Base-by-base conservation (phyloP, 2,797 vertebrate species). In the Choloepus didactylus region DNA sequence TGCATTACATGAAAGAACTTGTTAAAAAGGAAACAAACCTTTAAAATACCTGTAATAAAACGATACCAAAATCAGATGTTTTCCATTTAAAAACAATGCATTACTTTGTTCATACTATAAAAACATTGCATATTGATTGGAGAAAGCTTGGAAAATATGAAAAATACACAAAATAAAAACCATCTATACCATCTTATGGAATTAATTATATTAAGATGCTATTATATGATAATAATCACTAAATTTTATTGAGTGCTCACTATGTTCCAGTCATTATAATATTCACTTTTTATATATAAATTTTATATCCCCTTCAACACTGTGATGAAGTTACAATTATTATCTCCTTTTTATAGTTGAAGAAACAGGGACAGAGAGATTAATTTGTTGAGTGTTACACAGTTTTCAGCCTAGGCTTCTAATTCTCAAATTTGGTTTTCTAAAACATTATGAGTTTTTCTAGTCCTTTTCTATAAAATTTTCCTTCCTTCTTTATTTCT, bases 81-180 rank as follows among this genome's bases (percentile, higher is more conserved):
- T 90, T 21, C 7, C 27, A 19, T 80, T 90, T 60, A 91, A 82
- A 81, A 87, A 49, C 6, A 87, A n/a, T n/a, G 69, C n/a, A 69
- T 88, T 87, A 35, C 60, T 87, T 92, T 12, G 9, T 49, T 44
- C 25, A 82, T 84, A 69, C 31, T 29, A 64, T n/a, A 87, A 88
- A 91, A 92, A 15, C 10, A 85, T 62, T 85, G 49, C 25, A 46
- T 87, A 69, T 90, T 84, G 16, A 81, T 76, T 88, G 46, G 23
- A 67, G n/a, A 51, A 89, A 87, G 67, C 56, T 83, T 89, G 81
- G 59, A 66, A 95, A 91, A 82, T 27, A 21, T 23, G n/a, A n/a
- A 60, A 89, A 92, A 46, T 35, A 73, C 44, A 79, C 14, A 12
- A 54, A 12, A 23, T 66, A 62, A 89, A 90, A 93, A 76, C 27